Base-by-base conservation (phyloP, 1,140 invertebrate genomes). In the Bombus fervidus region DNA sequence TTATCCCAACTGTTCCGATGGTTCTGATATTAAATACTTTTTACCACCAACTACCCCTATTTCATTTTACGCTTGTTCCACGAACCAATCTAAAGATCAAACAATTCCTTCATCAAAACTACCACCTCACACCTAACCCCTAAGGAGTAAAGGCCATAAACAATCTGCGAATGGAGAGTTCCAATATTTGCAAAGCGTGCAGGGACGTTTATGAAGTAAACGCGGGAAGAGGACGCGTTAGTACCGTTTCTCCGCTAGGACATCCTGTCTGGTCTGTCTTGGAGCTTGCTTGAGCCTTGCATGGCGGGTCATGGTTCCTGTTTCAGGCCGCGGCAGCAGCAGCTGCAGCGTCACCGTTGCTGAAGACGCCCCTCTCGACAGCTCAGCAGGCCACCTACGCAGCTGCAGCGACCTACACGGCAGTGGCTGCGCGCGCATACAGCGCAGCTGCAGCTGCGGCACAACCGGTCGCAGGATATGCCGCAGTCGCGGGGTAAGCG, bases 371-470 rank as follows among this genome's bases (percentile, higher is more conserved):
- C 87, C 95, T 97, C 91, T 97, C 95, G 93, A 96, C 95, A 95
- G 96, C 95, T 94, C 97, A 96, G 95, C 97, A 96, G 94, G 97
- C 97, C 86, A 97, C 96, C 87, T 97, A 97, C 94, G 98, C 97
- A 93, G 97, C 97, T 90, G 98, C 97, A 86, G 98, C 98, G 53
- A 97, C 97, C 64, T 98, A 98, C 91, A 97, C 97, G 76, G 97
- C 98, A 59, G 98, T 97, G 68, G 97, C 98, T 74, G 97, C 97
- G 71, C 95, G 97, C 90, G 97, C 97, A 88, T 97, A 97, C 86
- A 95, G 95, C 64, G 96, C 96, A 92, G 96, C 97, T 87, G 96
- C 96, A 87, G 97, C 97, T 87, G 96, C 97, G 88, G 96, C 97
- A 95, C 95, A 96, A 94, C 96, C 96, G 90, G 95, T 96, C 86